Conservation (phyloP, 2,113 vertebrate species). For the Gallinago undulata region DNA sequence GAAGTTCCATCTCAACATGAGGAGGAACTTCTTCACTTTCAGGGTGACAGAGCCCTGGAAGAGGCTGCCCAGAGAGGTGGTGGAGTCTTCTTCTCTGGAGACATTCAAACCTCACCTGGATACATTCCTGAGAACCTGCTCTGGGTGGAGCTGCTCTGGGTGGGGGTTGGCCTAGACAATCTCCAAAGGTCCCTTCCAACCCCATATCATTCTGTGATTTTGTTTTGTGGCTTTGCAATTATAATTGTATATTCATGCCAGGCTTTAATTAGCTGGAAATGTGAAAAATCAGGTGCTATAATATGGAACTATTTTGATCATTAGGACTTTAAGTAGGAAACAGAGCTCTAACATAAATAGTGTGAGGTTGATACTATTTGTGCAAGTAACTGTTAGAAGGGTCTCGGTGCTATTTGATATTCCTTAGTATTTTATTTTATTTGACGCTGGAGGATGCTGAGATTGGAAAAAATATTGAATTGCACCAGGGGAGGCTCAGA, state of each 20-base stretch:
- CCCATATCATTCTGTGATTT: too few relatives aligned
- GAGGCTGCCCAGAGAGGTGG: too few relatives aligned
- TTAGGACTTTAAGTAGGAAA: background rate
- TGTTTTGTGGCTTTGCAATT: background rate
- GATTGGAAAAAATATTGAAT: background rate
- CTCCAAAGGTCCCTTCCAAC: too few relatives aligned
- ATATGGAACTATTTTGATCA: fast-evolving
- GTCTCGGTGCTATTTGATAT: background rate
- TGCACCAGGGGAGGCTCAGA: too few relatives aligned
- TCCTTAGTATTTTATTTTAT: background rate
- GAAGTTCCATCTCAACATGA: too few relatives aligned
- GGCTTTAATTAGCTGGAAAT: background rate
- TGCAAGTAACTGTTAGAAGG: background rate
- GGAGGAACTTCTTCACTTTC: too few relatives aligned
- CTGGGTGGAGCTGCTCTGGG: too few relatives aligned
- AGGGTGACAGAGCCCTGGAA: too few relatives aligned
- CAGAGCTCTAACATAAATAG: background rate
- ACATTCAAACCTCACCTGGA: too few relatives aligned
- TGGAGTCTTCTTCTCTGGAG: too few relatives aligned
- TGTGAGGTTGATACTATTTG: background rate
- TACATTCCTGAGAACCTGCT: too few relatives aligned
- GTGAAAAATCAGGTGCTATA: background rate
- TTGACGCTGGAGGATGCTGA: background rate
- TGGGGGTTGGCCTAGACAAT: too few relatives aligned
- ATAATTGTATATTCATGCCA: background rate